phyloP scores from a whole-genome alignment of 2,888 invertebrate species.

The Drosophila leonis region DNA sequence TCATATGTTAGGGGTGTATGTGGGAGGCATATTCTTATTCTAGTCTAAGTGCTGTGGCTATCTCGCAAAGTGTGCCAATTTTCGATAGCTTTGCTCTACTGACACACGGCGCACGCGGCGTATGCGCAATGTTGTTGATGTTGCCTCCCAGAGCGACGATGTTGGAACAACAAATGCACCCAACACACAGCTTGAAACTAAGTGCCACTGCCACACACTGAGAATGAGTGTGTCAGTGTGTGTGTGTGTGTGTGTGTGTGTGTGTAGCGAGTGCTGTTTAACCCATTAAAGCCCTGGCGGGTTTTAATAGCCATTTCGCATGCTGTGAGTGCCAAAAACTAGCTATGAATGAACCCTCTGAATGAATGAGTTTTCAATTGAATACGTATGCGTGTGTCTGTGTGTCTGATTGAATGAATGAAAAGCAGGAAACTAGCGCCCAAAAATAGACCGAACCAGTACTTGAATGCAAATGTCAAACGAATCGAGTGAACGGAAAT shows the following conservation, averaged over 20 bases:
- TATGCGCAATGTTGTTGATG: constrained; percentile 73
- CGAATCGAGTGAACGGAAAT: constrained; percentile 67
- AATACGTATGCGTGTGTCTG: not conserved
- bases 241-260: constrained; percentile 5
- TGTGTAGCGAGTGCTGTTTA: constrained; percentile 56
- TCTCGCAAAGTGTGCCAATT: constrained; percentile 72
- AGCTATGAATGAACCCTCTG: constrained; percentile 54
- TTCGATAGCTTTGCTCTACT: constrained; percentile 61
- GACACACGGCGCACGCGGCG: constrained; percentile 70
- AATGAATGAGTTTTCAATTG: constrained; percentile 44
- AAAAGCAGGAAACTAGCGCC: constrained; percentile 63
- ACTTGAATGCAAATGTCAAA: constrained; percentile 59
- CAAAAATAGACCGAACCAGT: constrained; percentile 42
- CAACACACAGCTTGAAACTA: constrained; percentile 73
- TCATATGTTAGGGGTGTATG: constrained; percentile 59
- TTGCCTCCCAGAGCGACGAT: constrained; percentile 72
- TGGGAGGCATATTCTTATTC: constrained; percentile 11
- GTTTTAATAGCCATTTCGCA: constrained; percentile 71
- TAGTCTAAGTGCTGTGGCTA: constrained; percentile 5
- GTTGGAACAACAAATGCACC: constrained; percentile 49
- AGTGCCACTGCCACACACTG: constrained; percentile 50
- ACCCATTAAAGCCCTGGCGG: constrained; percentile 73
- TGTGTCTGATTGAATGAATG: constrained; percentile 62
- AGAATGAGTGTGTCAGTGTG: not conserved
- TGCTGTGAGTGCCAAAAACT: constrained; percentile 74